These are phyloP conservation scores for Anguilla megastoma DNA, from an alignment of 2,797 vertebrate species.

Conservation along the genomic window DNA sequence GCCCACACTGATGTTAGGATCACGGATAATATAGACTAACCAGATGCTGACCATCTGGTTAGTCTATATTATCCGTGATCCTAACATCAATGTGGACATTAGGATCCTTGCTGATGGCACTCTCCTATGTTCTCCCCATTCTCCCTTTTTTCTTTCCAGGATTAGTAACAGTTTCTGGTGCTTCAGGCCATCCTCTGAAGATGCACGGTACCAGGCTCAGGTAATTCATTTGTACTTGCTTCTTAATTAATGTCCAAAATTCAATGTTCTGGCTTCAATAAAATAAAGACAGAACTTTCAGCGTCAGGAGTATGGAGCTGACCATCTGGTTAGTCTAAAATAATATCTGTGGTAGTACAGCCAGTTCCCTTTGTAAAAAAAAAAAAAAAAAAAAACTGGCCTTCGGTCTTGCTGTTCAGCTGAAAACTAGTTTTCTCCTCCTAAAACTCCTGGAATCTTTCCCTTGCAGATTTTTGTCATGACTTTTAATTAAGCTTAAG, in stretches of 20 bases:
- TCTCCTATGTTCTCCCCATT: neutral
- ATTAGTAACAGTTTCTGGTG: neutral
- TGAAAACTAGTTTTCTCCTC: neutral
- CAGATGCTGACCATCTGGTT: neutral
- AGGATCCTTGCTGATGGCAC: neutral
- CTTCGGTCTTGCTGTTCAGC: neutral
- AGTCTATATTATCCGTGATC: neutral
- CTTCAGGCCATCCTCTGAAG: neutral
- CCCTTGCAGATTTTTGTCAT: slow-evolving; percentile 51
- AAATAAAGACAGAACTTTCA: neutral
- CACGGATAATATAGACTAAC: neutral
- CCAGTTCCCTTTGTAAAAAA: neutral
- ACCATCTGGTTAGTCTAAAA: neutral
- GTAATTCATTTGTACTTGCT: neutral
- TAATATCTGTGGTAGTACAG: neutral
- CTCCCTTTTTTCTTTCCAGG: neutral
- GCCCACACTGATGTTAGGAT: neutral
- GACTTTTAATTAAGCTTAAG: slow-evolving; percentile 2
- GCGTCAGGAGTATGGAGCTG: neutral
- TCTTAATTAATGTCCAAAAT: neutral
- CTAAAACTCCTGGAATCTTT: slow-evolving; percentile 63
- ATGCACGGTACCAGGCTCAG: too few species aligned
- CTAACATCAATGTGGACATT: neutral
- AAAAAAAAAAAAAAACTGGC: neutral
- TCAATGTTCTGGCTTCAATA: neutral